Conservation (phyloP, 1,140 invertebrate species). For the Drosophila nigromelanica region DNA sequence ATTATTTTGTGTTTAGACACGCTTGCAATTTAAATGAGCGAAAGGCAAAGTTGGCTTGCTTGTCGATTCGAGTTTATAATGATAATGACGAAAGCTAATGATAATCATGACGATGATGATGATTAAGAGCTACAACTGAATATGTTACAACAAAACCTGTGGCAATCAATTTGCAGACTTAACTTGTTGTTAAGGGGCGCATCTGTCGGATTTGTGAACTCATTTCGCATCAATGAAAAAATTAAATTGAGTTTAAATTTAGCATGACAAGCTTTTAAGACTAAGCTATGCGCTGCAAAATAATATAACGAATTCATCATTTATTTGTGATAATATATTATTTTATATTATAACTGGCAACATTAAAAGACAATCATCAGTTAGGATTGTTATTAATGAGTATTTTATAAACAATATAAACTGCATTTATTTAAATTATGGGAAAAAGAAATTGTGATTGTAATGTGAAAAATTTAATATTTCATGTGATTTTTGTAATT, state of each 20-base stretch:
- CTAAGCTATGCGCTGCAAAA: conserved; percentile 1
- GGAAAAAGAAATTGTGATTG: too few species aligned
- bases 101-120: conserved; percentile 3
- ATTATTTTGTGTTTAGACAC: conserved; percentile 47
- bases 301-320: too few species aligned
- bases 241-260: conserved; percentile 11
- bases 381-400: too few species aligned
- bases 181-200: conserved; percentile 17
- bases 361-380: too few species aligned
- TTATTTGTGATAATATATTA: too few species aligned
- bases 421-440: too few species aligned
- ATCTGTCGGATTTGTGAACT: conserved; percentile 64
- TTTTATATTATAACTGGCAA: too few species aligned
- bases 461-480: too few species aligned
- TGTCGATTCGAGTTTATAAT: not conserved
- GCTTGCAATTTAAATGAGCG: conserved; percentile 62
- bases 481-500: too few species aligned
- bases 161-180: conserved; percentile 16
- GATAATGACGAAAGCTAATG: not conserved
- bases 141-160: conserved; percentile 3
- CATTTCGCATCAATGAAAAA: conserved; percentile 33
- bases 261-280: not conserved
- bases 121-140: not conserved
- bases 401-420: too few species aligned
- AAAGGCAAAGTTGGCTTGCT: conserved; percentile 47